Evolutionary conservation across 2,888 invertebrate genomes (phyloP).

Genomic region (Halictus ligatus): DNA sequence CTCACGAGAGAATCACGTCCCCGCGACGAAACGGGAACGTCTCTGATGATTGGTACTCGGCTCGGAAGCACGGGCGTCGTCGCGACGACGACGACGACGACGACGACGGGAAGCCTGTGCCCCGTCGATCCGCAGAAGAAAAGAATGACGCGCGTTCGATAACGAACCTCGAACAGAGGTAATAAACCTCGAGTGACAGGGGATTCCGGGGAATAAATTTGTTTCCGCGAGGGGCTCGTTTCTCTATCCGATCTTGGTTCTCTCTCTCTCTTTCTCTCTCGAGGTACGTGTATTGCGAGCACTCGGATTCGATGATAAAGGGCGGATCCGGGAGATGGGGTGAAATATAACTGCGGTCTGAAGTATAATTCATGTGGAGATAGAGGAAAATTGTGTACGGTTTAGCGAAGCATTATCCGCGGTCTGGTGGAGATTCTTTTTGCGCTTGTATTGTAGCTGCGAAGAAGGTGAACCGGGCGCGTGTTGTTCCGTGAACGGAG

Average conservation of each 20-base stretch:
- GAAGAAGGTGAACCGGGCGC: too few relatives aligned
- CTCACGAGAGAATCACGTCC: neutral
- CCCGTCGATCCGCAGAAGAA: conserved; percentile 7
- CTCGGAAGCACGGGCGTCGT: neutral
- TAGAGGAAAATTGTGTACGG: neutral
- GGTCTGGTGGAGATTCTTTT: too few relatives aligned
- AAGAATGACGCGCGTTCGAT: conserved; percentile 57
- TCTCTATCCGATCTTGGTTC: neutral
- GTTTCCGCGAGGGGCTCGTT: conserved; percentile 3
- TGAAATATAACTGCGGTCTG: too few relatives aligned
- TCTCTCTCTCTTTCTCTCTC: too few relatives aligned
- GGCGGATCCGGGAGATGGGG: neutral
- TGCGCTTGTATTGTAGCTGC: too few relatives aligned
- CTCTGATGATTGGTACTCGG: conserved; percentile 48
- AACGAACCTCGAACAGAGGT: conserved; percentile 45
- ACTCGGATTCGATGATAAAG: neutral
- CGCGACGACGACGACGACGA: too few relatives aligned
- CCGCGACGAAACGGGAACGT: conserved; percentile 7
- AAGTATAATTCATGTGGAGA: neutral
- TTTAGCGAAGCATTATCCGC: too few relatives aligned
- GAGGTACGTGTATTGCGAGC: neutral
- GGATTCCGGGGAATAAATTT: conserved; percentile 52
- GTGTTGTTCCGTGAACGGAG: too few relatives aligned
- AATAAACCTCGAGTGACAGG: conserved; percentile 26
- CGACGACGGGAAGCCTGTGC: conserved; percentile 9